These are phyloP conservation scores for Oreotragus oreotragus DNA, from an alignment of 2,113 vertebrate species.

Conservation along the genomic window DNA sequence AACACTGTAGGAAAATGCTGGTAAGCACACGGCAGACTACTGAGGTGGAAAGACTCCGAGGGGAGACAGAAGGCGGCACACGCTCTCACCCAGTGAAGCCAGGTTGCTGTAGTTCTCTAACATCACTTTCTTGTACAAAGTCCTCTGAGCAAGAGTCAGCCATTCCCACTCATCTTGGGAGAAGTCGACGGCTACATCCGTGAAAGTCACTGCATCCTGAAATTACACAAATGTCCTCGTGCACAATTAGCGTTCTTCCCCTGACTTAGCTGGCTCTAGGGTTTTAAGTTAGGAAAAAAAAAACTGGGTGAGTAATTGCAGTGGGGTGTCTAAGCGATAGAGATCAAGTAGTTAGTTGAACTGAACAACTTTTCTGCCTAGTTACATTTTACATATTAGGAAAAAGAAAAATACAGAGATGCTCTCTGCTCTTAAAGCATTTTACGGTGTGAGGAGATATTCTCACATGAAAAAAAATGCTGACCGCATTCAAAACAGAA, in stretches of 20 bases:
- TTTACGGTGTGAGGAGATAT: not conserved
- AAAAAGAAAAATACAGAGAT: not conserved
- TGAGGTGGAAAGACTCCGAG: not conserved
- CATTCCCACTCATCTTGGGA: conserved; percentile 46
- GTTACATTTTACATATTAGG: not conserved
- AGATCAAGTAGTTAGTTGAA: not conserved
- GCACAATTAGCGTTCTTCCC: not conserved
- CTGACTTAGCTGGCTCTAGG: not conserved
- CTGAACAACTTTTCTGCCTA: not conserved
- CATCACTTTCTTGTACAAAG: conserved; percentile 41
- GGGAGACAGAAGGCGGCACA: fast-evolving
- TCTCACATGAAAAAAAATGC: not conserved
- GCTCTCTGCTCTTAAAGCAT: not conserved
- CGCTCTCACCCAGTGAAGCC: conserved; percentile 25
- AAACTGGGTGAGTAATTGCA: not conserved
- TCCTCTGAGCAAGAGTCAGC: conserved; percentile 9
- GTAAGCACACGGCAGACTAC: no score
- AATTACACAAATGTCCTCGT: not conserved
- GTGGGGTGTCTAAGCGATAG: not conserved
- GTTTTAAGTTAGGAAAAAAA: not conserved
- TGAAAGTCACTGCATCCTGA: conserved; percentile 44
- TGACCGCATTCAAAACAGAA: not conserved
- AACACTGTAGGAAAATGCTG: not conserved
- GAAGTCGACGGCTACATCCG: conserved; percentile 44
- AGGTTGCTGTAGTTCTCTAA: conserved; percentile 42